Evolutionary conservation across 2,113 vertebrate species (phyloP).

Genomic region (Pholis gunnellus): DNA sequence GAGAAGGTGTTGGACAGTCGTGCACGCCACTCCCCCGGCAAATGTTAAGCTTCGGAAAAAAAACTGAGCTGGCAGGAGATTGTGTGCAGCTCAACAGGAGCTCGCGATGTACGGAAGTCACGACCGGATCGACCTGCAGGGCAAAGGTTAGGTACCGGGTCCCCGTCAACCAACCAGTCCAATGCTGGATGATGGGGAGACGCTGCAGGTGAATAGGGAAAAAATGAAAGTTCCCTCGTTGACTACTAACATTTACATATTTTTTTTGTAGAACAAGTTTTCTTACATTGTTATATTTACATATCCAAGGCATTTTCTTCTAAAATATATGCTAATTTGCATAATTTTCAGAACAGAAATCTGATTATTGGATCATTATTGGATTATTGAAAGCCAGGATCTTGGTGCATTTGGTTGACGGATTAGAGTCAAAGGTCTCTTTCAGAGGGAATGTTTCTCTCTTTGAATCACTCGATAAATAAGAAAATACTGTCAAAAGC

Average conservation of each 20-base stretch:
- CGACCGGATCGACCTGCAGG: neutral
- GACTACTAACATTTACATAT: too few relatives aligned
- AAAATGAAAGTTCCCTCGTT: too few relatives aligned
- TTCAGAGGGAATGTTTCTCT: neutral
- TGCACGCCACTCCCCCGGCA: constrained; percentile 7
- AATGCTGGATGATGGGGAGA: neutral
- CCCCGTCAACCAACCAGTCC: too few relatives aligned
- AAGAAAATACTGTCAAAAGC: neutral
- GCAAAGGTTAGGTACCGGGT: neutral
- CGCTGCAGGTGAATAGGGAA: neutral
- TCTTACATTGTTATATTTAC: neutral
- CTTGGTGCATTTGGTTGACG: too few relatives aligned
- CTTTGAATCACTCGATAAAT: neutral
- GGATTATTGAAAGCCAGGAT: neutral
- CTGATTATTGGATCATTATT: too few relatives aligned
- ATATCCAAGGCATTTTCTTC: neutral
- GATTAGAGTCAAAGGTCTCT: too few relatives aligned
- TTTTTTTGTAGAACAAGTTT: too few relatives aligned
- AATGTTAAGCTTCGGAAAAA: constrained; percentile 26
- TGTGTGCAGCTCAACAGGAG: neutral
- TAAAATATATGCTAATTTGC: neutral
- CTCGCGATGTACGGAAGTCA: neutral
- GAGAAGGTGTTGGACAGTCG: constrained; percentile 14
- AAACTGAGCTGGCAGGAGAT: constrained; percentile 23
- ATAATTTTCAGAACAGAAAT: neutral